These are phyloP conservation scores for Rhyacichthys aspro DNA, from an alignment of 2,797 vertebrate genomes.

Conservation along the genomic window DNA sequence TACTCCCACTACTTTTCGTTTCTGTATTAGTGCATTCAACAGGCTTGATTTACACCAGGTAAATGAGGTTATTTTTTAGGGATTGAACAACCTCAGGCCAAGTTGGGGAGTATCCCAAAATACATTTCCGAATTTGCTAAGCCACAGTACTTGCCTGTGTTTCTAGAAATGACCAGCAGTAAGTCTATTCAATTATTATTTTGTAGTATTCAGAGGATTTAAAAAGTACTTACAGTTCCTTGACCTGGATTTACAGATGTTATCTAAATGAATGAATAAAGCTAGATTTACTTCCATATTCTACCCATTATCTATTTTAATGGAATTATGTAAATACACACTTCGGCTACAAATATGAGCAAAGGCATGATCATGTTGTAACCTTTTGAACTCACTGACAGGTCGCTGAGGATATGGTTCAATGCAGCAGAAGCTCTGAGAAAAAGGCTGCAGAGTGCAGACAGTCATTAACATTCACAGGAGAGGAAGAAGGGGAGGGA, in stretches of 20 bases:
- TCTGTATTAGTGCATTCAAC: slow-evolving; percentile 7
- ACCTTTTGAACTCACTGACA: too few species aligned
- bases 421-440: slow-evolving; percentile 66
- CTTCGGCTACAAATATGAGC: too few species aligned
- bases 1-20: neutral
- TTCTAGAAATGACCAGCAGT: slow-evolving; percentile 3
- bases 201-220: too few species aligned
- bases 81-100: slow-evolving; percentile 11
- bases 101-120: slow-evolving; percentile 43
- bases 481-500: slow-evolving; percentile 55
- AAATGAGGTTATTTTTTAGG: slow-evolving; percentile 51
- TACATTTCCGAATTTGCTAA: slow-evolving; percentile 41
- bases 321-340: too few species aligned
- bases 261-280: too few species aligned
- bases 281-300: too few species aligned
- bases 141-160: neutral
- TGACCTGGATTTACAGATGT: too few species aligned
- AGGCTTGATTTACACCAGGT: slow-evolving; percentile 13
- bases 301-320: too few species aligned
- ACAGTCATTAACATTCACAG: slow-evolving; percentile 75
- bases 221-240: too few species aligned
- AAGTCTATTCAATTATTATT: slow-evolving; percentile 6
- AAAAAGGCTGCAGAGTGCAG: slow-evolving; percentile 67
- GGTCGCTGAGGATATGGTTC: slow-evolving; percentile 41
- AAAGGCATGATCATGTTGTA: too few species aligned